Evolutionary conservation across 2,797 vertebrate species (phyloP).

Genomic region (Synaphobranchus kaupii): DNA sequence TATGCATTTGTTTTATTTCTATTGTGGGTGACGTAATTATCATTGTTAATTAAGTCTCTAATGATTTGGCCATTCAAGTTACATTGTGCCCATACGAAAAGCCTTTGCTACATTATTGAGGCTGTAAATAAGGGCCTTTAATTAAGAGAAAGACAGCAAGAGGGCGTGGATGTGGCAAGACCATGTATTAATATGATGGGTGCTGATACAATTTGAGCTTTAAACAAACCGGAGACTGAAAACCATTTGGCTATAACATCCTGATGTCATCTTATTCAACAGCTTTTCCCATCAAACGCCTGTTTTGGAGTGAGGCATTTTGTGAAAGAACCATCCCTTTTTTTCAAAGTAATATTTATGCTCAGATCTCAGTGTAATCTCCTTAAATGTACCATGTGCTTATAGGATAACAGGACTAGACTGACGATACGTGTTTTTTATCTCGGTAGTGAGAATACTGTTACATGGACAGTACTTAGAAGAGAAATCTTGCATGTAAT

Average conservation of each 20-base stretch:
- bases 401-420: neutral
- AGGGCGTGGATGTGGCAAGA: neutral
- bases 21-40: neutral
- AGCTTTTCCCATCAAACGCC: neutral
- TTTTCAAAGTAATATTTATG: neutral
- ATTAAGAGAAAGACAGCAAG: neutral
- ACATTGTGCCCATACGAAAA: neutral
- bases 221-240: neutral
- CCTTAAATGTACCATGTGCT: neutral
- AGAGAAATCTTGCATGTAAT: neutral
- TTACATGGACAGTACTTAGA: conserved; percentile 1
- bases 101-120: neutral
- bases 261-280: neutral
- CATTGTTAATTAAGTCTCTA: neutral
- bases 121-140: neutral
- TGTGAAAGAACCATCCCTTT: neutral
- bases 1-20: neutral
- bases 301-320: neutral
- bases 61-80: neutral
- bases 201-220: neutral
- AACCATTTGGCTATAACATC: neutral
- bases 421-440: neutral
- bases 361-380: neutral
- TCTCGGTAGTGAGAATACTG: neutral
- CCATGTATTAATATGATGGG: neutral